Evolutionary conservation across 2,113 vertebrate genomes (phyloP).

Genomic region (Scophthalmus maximus): DNA sequence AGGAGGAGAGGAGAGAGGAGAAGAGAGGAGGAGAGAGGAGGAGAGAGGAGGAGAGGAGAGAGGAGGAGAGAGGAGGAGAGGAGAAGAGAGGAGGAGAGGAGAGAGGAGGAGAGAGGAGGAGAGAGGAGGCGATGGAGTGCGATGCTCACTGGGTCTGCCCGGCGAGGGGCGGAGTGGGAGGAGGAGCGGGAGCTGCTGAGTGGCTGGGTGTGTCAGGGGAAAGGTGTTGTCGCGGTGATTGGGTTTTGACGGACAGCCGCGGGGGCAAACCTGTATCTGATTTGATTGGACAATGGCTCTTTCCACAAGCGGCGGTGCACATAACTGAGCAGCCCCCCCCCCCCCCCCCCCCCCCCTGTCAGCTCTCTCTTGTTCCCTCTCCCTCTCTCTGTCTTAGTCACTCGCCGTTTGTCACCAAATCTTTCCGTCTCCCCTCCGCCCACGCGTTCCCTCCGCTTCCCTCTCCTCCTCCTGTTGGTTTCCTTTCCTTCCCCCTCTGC

Average conservation of each 20-base stretch:
- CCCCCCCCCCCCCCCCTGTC: neutral
- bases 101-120: neutral
- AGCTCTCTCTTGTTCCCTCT: conserved; percentile 19
- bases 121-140: conserved; percentile 1
- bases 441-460: conserved; percentile 27
- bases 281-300: conserved; percentile 67
- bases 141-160: too few relatives aligned
- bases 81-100: neutral
- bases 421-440: conserved; percentile 51
- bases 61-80: neutral
- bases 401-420: conserved; percentile 67
- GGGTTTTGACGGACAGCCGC: conserved; percentile 71
- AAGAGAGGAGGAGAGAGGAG: neutral
- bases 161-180: neutral
- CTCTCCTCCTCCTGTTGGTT: conserved; percentile 35
- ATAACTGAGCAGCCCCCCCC: neutral
- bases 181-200: conserved; percentile 35
- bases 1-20: neutral
- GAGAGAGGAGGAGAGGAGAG: neutral
- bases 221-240: conserved; percentile 61
- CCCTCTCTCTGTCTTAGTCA: conserved; percentile 55
- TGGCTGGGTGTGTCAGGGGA: conserved; percentile 46
- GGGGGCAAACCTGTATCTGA: conserved; percentile 57
- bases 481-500: conserved; percentile 39
- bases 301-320: conserved; percentile 44